Evolutionary conservation across 2,797 vertebrate species (phyloP).

Genomic region (Lophius americanus): DNA sequence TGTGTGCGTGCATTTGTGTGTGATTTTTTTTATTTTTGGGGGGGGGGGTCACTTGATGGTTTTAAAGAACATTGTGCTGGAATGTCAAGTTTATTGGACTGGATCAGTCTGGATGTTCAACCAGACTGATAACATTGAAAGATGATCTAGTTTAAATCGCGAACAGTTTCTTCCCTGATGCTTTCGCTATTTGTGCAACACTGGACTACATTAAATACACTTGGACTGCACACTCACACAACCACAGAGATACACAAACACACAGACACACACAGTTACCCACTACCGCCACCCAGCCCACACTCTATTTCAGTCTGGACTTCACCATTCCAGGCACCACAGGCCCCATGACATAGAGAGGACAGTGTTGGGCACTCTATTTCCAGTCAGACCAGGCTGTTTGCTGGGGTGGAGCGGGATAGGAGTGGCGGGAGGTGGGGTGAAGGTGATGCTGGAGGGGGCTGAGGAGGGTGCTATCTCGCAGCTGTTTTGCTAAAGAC

Average conservation of each 20-base stretch:
- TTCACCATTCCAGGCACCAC: constrained; percentile 71
- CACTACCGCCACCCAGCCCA: constrained; percentile 73
- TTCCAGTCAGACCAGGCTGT: constrained; percentile 63
- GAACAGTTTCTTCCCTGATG: constrained; percentile 41
- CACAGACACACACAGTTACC: constrained; percentile 55
- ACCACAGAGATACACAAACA: constrained; percentile 36
- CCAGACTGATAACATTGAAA: constrained; percentile 28
- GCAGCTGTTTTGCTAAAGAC: constrained; percentile 90
- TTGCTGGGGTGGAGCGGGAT: constrained; percentile 46
- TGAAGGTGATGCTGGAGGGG: constrained; percentile 46
- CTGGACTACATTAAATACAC: constrained; percentile 63
- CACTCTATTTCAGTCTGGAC: constrained; percentile 78
- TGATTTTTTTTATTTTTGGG: background rate
- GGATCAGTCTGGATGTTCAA: constrained; percentile 13
- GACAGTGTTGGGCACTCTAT: constrained; percentile 68
- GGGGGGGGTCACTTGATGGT: too few species aligned
- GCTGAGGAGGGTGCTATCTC: constrained; percentile 64
- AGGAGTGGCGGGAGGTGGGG: constrained; percentile 45
- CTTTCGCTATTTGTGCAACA: constrained; percentile 67
- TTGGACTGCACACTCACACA: constrained; percentile 58
- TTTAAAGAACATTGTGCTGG: constrained; percentile 18
- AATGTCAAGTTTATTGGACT: constrained; percentile 40
- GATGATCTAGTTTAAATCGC: constrained; percentile 58
- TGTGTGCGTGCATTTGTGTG: constrained; percentile 10
- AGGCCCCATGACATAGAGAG: constrained; percentile 74